Percentiles rank a stretch among this genome's conserved stretches.
These are phyloP conservation scores for Pseudochromis fuscus DNA, from an alignment of 2,797 vertebrate genomes.

Conservation along the genomic window DNA sequence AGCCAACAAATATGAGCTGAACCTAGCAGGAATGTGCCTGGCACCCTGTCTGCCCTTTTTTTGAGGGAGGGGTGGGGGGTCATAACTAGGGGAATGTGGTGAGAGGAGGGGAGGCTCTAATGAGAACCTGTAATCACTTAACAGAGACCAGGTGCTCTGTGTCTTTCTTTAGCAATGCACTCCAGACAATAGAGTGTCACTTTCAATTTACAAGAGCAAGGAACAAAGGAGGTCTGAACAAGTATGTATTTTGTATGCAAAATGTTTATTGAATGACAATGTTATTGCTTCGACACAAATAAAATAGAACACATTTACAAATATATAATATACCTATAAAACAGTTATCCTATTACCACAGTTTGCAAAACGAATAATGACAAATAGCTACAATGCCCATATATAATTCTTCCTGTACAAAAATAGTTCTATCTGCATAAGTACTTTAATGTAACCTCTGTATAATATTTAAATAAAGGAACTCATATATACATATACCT, in stretches of 20 bases:
- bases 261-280: constrained; percentile 86
- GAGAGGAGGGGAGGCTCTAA: constrained; percentile 66
- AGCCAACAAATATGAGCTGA: constrained; percentile 76
- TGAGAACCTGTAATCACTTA: constrained; percentile 79
- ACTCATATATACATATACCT: constrained; percentile 86
- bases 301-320: constrained; percentile 85
- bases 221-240: constrained; percentile 67
- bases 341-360: constrained; percentile 81
- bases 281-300: constrained; percentile 82
- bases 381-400: constrained; percentile 87
- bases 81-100: constrained; percentile 70
- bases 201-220: constrained; percentile 56
- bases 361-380: constrained; percentile 83
- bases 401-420: constrained; percentile 87
- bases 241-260: constrained; percentile 79
- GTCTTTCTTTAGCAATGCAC: constrained; percentile 41
- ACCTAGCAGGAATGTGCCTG: constrained; percentile 79
- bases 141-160: constrained; percentile 77
- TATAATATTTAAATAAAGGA: constrained; percentile 88
- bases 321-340: constrained; percentile 83
- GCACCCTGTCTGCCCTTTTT: constrained; percentile 72
- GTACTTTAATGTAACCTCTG: constrained; percentile 84
- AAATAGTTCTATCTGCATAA: constrained; percentile 87
- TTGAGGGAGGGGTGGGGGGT: constrained; percentile 32
- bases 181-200: constrained; percentile 66